Conservation (phyloP, 2,113 vertebrate species). For the Stigmatopora nigra region DNA sequence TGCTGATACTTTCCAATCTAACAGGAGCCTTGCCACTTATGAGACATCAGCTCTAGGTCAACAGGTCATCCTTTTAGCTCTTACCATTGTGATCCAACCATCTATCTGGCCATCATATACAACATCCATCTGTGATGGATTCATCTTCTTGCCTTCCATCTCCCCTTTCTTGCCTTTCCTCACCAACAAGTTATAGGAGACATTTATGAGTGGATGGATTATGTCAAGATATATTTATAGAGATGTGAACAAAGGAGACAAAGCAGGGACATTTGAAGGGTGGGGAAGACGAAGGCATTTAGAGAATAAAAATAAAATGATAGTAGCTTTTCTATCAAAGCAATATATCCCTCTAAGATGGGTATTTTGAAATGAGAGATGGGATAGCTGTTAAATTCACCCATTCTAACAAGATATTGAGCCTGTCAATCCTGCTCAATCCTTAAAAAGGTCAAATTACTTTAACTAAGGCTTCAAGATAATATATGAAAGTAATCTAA, state of each 20-base stretch:
- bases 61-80: conserved; percentile 57
- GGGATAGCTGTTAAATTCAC: conserved; percentile 20
- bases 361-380: conserved; percentile 49
- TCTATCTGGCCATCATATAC: conserved; percentile 45
- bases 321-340: conserved; percentile 23
- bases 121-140: conserved; percentile 50
- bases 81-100: conserved; percentile 36
- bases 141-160: conserved; percentile 39
- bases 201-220: conserved; percentile 42
- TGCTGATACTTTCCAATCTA: conserved; percentile 41
- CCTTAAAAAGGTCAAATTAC: neutral
- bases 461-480: neutral
- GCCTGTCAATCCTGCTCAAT: neutral
- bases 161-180: conserved; percentile 10
- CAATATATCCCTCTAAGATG: conserved; percentile 38
- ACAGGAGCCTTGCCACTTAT: conserved; percentile 40
- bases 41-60: conserved; percentile 54
- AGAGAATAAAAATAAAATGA: conserved; percentile 18
- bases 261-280: neutral
- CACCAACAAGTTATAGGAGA: conserved; percentile 29
- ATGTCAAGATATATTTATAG: conserved; percentile 44
- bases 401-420: neutral
- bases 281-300: conserved; percentile 18
- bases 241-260: conserved; percentile 32
- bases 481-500: neutral